Conservation (phyloP, 2,113 vertebrate genomes). For the Macaca nemestrina region DNA sequence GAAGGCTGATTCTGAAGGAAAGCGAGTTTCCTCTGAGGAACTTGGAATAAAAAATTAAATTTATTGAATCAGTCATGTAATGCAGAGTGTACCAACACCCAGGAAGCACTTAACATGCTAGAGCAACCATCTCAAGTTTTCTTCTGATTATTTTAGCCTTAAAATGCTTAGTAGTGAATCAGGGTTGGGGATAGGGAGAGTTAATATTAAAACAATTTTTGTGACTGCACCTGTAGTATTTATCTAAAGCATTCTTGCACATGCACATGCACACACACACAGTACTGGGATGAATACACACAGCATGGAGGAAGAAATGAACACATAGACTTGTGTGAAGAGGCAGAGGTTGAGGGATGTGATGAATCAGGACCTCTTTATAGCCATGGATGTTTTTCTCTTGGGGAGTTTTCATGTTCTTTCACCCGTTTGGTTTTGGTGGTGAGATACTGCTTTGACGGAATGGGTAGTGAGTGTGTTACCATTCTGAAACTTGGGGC, state of each 20-base stretch:
- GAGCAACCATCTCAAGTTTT: not conserved
- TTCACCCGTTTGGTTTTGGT: not conserved
- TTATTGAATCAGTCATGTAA: not conserved
- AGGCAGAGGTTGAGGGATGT: not conserved
- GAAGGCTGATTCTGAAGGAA: not conserved
- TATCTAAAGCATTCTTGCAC: not conserved
- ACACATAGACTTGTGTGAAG: not conserved
- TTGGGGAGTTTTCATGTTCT: not conserved
- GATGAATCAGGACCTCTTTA: not conserved
- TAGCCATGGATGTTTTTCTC: not conserved
- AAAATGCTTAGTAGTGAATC: not conserved
- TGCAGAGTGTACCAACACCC: not conserved
- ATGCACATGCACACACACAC: no score
- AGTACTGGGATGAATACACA: not conserved
- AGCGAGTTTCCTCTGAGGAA: not conserved
- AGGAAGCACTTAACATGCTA: not conserved
- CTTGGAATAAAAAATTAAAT: not conserved
- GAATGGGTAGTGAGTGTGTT: not conserved
- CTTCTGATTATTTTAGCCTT: not conserved
- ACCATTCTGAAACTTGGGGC: not conserved
- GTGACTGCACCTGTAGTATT: not conserved
- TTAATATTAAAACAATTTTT: not conserved
- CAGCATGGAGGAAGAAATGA: not conserved
- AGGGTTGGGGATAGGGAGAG: not conserved
- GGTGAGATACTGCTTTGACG: not conserved